Base-by-base conservation (phyloP, 2,888 invertebrate genomes). In the Ametastegia equiseti region DNA sequence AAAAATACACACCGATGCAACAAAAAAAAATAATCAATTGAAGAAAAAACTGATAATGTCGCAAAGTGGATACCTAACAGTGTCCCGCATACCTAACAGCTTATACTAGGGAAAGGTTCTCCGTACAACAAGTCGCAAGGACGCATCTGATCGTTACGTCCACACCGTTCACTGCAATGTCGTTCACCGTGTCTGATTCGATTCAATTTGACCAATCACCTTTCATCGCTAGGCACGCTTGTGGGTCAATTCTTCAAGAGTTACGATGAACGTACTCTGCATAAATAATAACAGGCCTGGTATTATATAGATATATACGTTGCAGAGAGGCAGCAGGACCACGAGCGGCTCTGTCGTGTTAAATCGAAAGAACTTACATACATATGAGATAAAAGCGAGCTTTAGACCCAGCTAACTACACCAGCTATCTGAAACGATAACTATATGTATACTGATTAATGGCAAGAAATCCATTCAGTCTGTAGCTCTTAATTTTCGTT, bases 161-260 rank as follows among this genome's bases (percentile, higher is more conserved):
- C 45, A 11, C 23, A 45, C 27, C 54, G 75, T 23, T 45, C 36
- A 75, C 60, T 60, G 27, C 54, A 78, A 78, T 78, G 78, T 78
- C 78, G 60, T 78, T 63, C 42, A 78, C 78, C 78, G 78, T 42
- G 27, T 78, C 78, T 78, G 78, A 78, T 78, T 78, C 78, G 78
- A 78, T 78, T 78, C 78, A 78, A 60, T 78, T 78, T 63, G 60
- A 60, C 78, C 78, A 78, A 63, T 78, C 75, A 50, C 75, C 75
- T 78, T 78, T 78, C 57, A 75, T 42, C 23, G 42, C 42, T 42
- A 42, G 60, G 36, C 36, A 75, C 75, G 50, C 54, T 54, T 75
- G 60, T 42, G 78, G 78, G 60, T 60, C 78, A 63, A 63, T 60
- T 78, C 60, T 13, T 78, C 2, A 6, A 45, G 47, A 45, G 45